Evolutionary conservation across 2,113 vertebrate species (phyloP), one percentile per base, ranked within the genome.

Genomic region (Carassius auratus): DNA sequence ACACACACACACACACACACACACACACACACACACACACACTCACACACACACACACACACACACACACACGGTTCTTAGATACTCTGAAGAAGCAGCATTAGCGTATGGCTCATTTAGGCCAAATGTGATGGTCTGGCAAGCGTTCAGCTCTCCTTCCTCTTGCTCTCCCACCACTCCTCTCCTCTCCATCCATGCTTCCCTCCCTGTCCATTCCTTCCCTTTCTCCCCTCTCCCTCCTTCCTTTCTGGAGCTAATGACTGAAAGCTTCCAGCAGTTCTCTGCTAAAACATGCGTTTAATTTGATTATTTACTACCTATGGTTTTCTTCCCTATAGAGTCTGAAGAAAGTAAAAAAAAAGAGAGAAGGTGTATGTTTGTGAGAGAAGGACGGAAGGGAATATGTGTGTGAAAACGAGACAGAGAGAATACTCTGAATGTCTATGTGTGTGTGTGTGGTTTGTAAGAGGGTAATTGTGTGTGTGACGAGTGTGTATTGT

Each of bases 231-330:
- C 61, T 77, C 10, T 45, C 14, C 13, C 64, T 57, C 68, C 61
- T 50, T 61, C 50, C 59, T 69, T 87, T 86, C 84, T 88, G 66
- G 55, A 88, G 74, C 81, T 86, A 86, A 88, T 88, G 81, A 81
- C 61, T 52, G 79, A 88, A 88, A 55, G 76, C 30, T 69, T 86
- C 76, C 75, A 64, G 81, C 81, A 76, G 83, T 83, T 69, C 84
- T 80, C 76, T 68, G 69, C 85, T 88, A 84, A 86, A 88, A 88
- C 62, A 88, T 84, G 81, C 84, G 82, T 86, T 86, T 88, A 81
- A 88, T 88, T 88, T 84, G 87, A 88, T 88, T 88, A 88, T 88
- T 88, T 88, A 86, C 87, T 81, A 76, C 87, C 87, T 86, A 88
- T 86, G 86, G 87, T 88, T 86, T 88, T 86, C 55, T 38, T 59